A percentile compares a stretch with the other conserved stretches of the same genome.
phyloP scores from a whole-genome alignment of 2,888 invertebrate species.

The Blastobasis adustella region DNA sequence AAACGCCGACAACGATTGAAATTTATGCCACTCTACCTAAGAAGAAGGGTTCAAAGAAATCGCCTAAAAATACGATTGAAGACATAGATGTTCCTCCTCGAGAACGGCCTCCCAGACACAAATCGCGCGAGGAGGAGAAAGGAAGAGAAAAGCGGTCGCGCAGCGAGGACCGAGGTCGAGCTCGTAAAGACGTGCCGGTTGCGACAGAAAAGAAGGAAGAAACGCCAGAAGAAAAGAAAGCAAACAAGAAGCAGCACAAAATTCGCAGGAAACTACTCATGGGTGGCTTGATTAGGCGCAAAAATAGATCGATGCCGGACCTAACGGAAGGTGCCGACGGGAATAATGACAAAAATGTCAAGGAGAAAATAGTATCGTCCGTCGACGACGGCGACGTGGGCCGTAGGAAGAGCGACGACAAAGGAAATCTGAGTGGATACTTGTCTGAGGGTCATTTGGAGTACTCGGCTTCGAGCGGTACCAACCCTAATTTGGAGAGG shows the following conservation, averaged over 20 bases:
- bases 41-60: conserved; percentile 84
- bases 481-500: conserved; percentile 88
- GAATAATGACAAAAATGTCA: conserved; percentile 49
- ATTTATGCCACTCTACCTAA: conserved; percentile 94
- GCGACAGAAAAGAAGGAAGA: conserved; percentile 79
- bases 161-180: conserved; percentile 89
- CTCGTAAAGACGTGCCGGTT: conserved; percentile 81
- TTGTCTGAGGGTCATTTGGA: conserved; percentile 92
- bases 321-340: conserved; percentile 85
- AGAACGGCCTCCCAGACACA: conserved; percentile 82
- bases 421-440: conserved; percentile 82
- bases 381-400: conserved; percentile 87
- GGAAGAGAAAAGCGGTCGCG: conserved; percentile 85
- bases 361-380: conserved; percentile 65
- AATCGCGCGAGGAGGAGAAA: conserved; percentile 81
- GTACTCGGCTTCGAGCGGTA: conserved; percentile 77
- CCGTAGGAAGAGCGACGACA: conserved; percentile 75
- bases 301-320: conserved; percentile 94
- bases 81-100: conserved; percentile 82
- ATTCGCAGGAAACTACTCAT: conserved; percentile 89
- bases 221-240: conserved; percentile 79
- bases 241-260: conserved; percentile 92
- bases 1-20: conserved; percentile 87
- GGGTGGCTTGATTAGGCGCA: conserved; percentile 91
- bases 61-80: conserved; percentile 77